Conservation (phyloP, 2,888 invertebrate species). For the Sclerodermus sp. region DNA sequence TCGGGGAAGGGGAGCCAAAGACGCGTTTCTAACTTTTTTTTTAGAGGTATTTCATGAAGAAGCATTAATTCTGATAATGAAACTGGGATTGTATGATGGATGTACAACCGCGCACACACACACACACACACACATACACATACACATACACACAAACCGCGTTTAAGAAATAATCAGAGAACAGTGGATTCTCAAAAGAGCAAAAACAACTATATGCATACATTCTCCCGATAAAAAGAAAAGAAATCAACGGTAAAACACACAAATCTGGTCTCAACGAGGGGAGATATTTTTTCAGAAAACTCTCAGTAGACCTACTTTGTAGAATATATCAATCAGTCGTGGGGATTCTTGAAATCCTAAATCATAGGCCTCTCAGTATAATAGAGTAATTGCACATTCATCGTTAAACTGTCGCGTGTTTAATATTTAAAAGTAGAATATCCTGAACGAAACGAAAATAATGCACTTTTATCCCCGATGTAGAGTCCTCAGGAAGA, state of each 20-base stretch:
- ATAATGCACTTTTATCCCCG: too few species aligned
- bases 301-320: slow-evolving; percentile 6
- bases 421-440: too few species aligned
- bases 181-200: too few species aligned
- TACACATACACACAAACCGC: slow-evolving; percentile 3
- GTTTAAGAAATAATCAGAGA: too few species aligned
- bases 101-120: slow-evolving; percentile 1
- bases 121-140: slow-evolving; percentile 7
- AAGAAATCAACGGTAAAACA: not conserved
- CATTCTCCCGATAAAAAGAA: not conserved
- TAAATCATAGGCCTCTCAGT: too few species aligned
- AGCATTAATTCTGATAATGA: slow-evolving; percentile 24
- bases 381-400: too few species aligned
- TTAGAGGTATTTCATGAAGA: slow-evolving; percentile 40
- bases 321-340: too few species aligned
- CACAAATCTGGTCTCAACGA: slow-evolving; percentile 6
- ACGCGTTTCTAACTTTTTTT: slow-evolving; percentile 51
- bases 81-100: slow-evolving; percentile 24
- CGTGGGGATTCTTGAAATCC: too few species aligned
- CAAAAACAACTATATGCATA: slow-evolving; percentile 11
- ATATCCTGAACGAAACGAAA: too few species aligned
- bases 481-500: too few species aligned
- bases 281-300: slow-evolving; percentile 30
- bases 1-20: slow-evolving; percentile 53
- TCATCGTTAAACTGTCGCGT: too few species aligned